phyloP scores from a whole-genome alignment of 2,113 vertebrate genomes.

The Brachyhypopomus gauderio region DNA sequence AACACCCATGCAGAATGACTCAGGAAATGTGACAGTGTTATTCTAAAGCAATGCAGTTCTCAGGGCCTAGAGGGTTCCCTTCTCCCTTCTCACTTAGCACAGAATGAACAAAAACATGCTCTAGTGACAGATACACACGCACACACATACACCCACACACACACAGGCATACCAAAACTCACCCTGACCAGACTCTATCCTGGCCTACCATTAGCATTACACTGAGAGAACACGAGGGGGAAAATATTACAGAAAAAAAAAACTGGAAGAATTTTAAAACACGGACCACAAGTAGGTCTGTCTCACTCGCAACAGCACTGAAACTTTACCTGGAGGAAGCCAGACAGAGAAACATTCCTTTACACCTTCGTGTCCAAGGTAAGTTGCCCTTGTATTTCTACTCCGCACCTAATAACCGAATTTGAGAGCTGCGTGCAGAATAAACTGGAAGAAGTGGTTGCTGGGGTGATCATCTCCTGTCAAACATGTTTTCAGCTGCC shows the following conservation, averaged over 20 bases:
- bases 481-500: conserved; percentile 51
- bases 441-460: conserved; percentile 27
- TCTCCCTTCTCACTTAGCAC: neutral
- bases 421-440: conserved; percentile 22
- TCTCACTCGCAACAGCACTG: conserved; percentile 9
- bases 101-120: neutral
- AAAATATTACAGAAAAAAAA: conserved; percentile 47
- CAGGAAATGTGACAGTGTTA: neutral
- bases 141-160: conserved; percentile 12
- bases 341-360: conserved; percentile 48
- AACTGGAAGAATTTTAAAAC: conserved; percentile 56
- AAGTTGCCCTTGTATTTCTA: conserved; percentile 56
- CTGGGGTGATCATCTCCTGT: conserved; percentile 35
- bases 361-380: conserved; percentile 42
- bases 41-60: conserved; percentile 10
- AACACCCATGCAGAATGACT: conserved; percentile 1
- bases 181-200: conserved; percentile 9
- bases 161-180: conserved; percentile 16
- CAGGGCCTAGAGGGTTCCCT: neutral
- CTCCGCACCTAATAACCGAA: conserved; percentile 46
- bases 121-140: neutral
- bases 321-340: conserved; percentile 52
- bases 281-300: conserved; percentile 50
- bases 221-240: neutral
- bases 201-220: conserved; percentile 14